A percentile compares a stretch with the other conserved stretches of the same genome.
phyloP scores from a whole-genome alignment of 2,888 invertebrate species.

The Oxytorus armatus region DNA sequence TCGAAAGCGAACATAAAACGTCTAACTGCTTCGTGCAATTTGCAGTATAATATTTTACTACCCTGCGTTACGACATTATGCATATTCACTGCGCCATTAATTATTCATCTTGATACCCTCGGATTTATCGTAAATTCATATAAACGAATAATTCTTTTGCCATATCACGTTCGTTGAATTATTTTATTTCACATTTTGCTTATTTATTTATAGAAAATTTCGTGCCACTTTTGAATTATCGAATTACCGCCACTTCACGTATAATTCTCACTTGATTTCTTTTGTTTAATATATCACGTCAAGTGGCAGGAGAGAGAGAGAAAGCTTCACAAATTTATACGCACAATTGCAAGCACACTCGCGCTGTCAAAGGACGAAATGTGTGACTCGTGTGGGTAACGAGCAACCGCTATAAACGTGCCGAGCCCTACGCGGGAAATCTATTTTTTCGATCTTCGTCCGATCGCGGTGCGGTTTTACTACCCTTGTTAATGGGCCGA shows the following conservation, averaged over 20 bases:
- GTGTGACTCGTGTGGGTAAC: conserved; percentile 30
- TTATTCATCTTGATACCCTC: conserved; percentile 14
- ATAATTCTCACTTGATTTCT: neutral
- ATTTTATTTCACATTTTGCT: too few species aligned
- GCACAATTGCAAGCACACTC: neutral
- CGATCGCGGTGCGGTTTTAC: conserved; percentile 37
- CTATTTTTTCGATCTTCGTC: conserved; percentile 59
- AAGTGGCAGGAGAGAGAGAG: neutral
- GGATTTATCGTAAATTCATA: too few species aligned
- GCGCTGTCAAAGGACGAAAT: too few species aligned
- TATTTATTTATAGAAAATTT: too few species aligned
- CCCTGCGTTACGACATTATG: conserved; percentile 14
- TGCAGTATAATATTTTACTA: conserved; percentile 40
- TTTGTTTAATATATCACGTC: neutral
- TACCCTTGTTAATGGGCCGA: conserved; percentile 5
- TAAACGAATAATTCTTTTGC: too few species aligned
- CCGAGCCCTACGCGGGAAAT: conserved; percentile 29
- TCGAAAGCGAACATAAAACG: conserved; percentile 27
- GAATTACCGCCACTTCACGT: too few species aligned
- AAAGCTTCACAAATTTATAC: neutral
- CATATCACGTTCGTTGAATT: too few species aligned
- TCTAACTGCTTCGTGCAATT: conserved; percentile 40
- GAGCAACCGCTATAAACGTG: conserved; percentile 47
- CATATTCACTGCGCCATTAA: neutral
- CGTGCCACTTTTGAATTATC: too few species aligned